Conservation (phyloP, 2,888 invertebrate genomes). For the Drosophila lacicola region DNA sequence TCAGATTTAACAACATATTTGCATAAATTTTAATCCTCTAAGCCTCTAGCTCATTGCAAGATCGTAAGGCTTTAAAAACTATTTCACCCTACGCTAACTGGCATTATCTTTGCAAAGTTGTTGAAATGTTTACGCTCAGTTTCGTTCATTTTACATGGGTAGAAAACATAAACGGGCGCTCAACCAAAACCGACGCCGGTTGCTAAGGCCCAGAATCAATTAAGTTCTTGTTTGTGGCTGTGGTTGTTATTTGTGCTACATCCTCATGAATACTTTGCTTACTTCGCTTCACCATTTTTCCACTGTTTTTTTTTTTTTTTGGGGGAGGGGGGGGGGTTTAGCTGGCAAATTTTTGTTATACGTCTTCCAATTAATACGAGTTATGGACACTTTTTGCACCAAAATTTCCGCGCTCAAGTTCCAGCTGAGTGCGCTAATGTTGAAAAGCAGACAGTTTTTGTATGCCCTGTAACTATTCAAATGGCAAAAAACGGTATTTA, state of each 20-base stretch:
- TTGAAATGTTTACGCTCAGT: slow-evolving; percentile 77
- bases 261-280: slow-evolving; percentile 35
- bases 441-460: slow-evolving; percentile 15
- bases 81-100: slow-evolving; percentile 3
- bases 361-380: slow-evolving; percentile 66
- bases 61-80: slow-evolving; percentile 1
- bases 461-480: slow-evolving; percentile 15
- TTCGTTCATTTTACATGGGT: slow-evolving; percentile 65
- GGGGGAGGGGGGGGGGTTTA: too few relatives aligned
- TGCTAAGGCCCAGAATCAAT: slow-evolving; percentile 73
- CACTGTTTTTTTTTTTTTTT: slow-evolving; percentile 15
- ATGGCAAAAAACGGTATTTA: neutral
- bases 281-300: slow-evolving; percentile 15
- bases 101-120: slow-evolving; percentile 44
- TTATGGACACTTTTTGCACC: slow-evolving; percentile 75
- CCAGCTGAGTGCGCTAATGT: slow-evolving; percentile 72
- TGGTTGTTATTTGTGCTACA: slow-evolving; percentile 32
- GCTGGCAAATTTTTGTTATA: slow-evolving; percentile 39
- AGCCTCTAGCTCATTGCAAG: slow-evolving; percentile 5
- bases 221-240: slow-evolving; percentile 38
- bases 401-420: slow-evolving; percentile 62
- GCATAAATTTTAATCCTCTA: too few relatives aligned
- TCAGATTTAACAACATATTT: too few relatives aligned
- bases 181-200: slow-evolving; percentile 64
- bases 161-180: slow-evolving; percentile 59